Base-by-base conservation (phyloP, 2,888 invertebrate genomes). In the Clusia tigrina region DNA sequence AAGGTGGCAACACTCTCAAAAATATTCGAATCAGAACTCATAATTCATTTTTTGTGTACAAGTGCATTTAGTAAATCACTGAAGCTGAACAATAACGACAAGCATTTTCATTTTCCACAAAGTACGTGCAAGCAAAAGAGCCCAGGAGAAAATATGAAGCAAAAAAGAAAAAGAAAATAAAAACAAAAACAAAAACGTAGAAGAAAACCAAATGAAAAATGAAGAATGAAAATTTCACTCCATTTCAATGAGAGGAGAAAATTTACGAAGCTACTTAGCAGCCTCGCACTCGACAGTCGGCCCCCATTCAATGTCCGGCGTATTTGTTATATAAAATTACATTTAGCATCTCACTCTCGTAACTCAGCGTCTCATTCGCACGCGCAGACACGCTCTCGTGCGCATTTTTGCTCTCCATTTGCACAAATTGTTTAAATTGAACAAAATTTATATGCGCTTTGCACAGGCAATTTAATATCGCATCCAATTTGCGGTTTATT, bases 401-500 rank as follows among this genome's bases (percentile, higher is more conserved):
- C 60, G 60, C 64, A 62, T 66, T 60, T 65, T 63, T 58, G 58
- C 65, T 64, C 70, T 68, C 67, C 66, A 67, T 66, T 71, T 70
- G 64, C 69, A 68, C 70, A 74, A 72, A 74, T 75, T 72, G 73
- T 74, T 79, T 77, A 80, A 80, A 78, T 81, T 79, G 79, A 78
- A 78, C 72, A 74, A 74, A 78, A 76, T 80, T 76, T 81, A 78
- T 78, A 75, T 76, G 74, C 77, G 78, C 78, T 78, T 80, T 80
- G 78, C 75, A 82, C 81, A 81, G 79, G 77, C 81, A 81, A 82
- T 81, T 81, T 81, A 82, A 80, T 81, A 82, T 80, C 78, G 77
- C 78, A 81, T 81, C 81, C 82, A 81, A 81, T 81, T 81, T 81
- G 81, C 78, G 81, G 81, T 80, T 80, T 80, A 78, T 79, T 74